Evolutionary conservation across 2,113 vertebrate genomes (phyloP).

Genomic region (Zapus hudsonius): DNA sequence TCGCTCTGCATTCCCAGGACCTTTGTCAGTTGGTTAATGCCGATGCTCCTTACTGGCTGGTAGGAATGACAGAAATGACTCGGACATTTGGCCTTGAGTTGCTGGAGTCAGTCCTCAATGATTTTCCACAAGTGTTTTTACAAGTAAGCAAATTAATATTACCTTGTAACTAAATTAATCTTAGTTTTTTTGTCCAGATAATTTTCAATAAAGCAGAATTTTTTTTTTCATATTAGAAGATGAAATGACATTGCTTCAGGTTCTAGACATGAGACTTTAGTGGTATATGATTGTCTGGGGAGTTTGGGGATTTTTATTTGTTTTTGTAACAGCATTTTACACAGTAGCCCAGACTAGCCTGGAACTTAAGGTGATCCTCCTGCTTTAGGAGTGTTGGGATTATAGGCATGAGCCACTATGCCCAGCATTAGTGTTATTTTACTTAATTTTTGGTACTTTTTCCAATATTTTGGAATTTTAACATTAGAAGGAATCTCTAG

Average conservation of each 20-base stretch:
- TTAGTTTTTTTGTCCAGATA: neutral
- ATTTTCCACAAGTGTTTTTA: slow-evolving; percentile 97
- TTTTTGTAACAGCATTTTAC: neutral
- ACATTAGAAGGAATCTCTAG: neutral
- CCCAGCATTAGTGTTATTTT: neutral
- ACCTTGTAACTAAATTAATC: slow-evolving; percentile 41
- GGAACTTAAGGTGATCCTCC: neutral
- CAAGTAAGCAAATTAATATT: slow-evolving; percentile 85
- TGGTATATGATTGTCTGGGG: neutral
- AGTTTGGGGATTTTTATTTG: neutral
- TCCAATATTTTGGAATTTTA: slow-evolving; percentile 42
- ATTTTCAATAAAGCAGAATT: slow-evolving; percentile 11
- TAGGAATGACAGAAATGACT: slow-evolving; percentile 99
- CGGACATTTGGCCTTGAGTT: slow-evolving; percentile 97
- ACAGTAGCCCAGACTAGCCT: neutral
- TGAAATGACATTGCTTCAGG: neutral
- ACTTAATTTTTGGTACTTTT: neutral
- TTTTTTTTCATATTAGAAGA: slow-evolving; percentile 3
- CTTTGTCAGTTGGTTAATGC: slow-evolving; percentile 98
- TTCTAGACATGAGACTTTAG: neutral
- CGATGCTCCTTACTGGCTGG: slow-evolving; percentile 98
- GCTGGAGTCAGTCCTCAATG: slow-evolving; percentile 97
- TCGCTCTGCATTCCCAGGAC: slow-evolving; percentile 87
- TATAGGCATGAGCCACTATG: neutral
- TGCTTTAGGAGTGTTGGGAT: neutral